Base-by-base conservation (phyloP, 2,113 vertebrate genomes). In the Nycticebus coucang region DNA sequence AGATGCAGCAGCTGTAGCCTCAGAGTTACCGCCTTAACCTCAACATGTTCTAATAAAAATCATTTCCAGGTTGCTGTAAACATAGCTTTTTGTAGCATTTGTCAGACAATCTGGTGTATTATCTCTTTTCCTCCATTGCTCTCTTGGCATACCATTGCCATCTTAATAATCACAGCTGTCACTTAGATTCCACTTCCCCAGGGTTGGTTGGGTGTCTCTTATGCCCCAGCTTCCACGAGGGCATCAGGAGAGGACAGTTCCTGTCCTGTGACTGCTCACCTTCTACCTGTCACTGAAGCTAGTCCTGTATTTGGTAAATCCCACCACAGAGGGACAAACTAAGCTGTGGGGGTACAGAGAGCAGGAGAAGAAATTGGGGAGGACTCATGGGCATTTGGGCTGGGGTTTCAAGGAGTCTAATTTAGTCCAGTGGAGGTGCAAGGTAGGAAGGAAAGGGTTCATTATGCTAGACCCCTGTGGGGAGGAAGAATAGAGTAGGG, bases 21-120 rank as follows among this genome's bases (percentile, higher is more conserved):
- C 30, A 57, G 55, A 80, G 9, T 66, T 35, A 37, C 85, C n/a
- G 66, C 69, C 72, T 72, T 87, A 83, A 50, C 30, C 50, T 85
- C 28, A 45, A 22, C 53, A 22, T 19, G 21, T 62, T 91, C 91
- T 91, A n/a, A 86, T 75, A 45, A 83, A 88, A 95, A 80, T 72
- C 64, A 93, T 82, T 89, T 64, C 84, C 53, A 37, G 45, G 64
- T 87, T 62, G 53, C 94, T 81, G 75, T 4, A 53, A 75, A 77
- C 60, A 93, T 55, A 15, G n/a, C 17, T 84, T 77, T 90, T 21
- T 77, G 37, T 72, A 75, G 18, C n/a, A 21, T 78, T 87, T 94
- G 4, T 64, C 53, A 74, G 80, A 74, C 75, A n/a, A 83, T 33
- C 26, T n/a, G 7, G 30, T 50, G 0, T 30, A 0, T 68, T 35